Base-by-base conservation (phyloP, 2,888 invertebrate genomes). In the Drosophila mettleri region DNA sequence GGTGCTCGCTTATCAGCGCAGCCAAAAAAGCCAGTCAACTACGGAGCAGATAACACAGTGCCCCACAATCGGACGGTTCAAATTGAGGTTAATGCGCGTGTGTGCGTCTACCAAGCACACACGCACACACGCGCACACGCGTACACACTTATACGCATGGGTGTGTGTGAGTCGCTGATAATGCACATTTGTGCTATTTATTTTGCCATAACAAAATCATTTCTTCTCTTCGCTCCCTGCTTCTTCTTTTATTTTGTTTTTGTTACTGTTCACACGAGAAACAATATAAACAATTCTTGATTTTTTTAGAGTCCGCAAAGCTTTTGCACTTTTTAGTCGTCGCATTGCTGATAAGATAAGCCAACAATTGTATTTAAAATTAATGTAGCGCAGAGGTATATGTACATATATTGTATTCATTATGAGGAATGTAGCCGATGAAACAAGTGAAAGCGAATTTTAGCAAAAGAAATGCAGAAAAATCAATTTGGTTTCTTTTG, bases 131-230 rank as follows among this genome's bases (percentile, higher is more conserved):
- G 54, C 34, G 34, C 43, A 24, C 34, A 49, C 36, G n/a, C n/a
- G n/a, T n/a, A 24, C 39, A 12, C 9, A 16, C 38, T 9, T 7
- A 3, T 43, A 34, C 6, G 20, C 12, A 7, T 34, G 33, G 22
- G 41, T 24, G 14, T 29, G 27, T 45, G 24, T 18, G 41, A 67
- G 39, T 33, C 46, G 73, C 88, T 85, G 85, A 85, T 85, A 85
- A 85, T 85, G 85, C 85, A 85, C 88, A 88, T 86, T 85, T 85
- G 85, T 83, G 83, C 88, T 80, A 88, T 86, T 86, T 87, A 80
- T 84, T 84, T 87, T 82, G 73, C 76, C 66, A 72, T 70, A 71
- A 69, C 49, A 67, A 67, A 52, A 69, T 65, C 55, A 51, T 51
- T 51, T 67, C 24, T 59, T 16, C 0, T 20, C 46, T n/a, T n/a